Conservation (phyloP, 2,888 invertebrate species). For the Agrochola circellaris region DNA sequence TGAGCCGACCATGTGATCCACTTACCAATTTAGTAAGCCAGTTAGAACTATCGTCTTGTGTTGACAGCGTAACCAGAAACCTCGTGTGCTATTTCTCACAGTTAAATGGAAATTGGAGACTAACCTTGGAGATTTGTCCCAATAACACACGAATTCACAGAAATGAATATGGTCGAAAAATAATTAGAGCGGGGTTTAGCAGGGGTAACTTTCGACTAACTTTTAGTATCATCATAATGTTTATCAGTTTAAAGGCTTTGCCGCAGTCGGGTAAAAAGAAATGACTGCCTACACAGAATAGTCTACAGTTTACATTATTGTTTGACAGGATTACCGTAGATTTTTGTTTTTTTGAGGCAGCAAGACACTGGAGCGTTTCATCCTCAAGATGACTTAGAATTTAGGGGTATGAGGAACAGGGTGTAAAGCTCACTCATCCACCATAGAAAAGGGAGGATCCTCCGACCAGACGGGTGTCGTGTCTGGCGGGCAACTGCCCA, state of each 20-base stretch:
- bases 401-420: too few relatives aligned
- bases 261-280: too few relatives aligned
- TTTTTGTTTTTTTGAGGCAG: background rate
- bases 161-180: background rate
- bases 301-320: background rate
- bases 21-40: constrained; percentile 32
- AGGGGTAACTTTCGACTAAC: background rate
- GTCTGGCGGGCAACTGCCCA: too few relatives aligned
- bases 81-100: background rate
- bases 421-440: too few relatives aligned
- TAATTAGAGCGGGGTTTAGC: background rate
- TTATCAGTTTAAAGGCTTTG: too few relatives aligned
- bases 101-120: background rate
- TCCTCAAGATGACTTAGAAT: background rate
- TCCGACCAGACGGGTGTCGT: too few relatives aligned
- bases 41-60: background rate
- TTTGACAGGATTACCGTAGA: background rate
- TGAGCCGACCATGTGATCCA: constrained; percentile 7
- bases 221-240: background rate
- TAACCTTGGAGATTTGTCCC: background rate
- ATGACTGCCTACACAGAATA: too few relatives aligned
- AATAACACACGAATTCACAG: background rate
- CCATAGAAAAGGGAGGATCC: too few relatives aligned
- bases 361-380: background rate
- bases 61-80: background rate